Conservation (phyloP, 2,888 invertebrate species). For the Mimachlamys varia region DNA sequence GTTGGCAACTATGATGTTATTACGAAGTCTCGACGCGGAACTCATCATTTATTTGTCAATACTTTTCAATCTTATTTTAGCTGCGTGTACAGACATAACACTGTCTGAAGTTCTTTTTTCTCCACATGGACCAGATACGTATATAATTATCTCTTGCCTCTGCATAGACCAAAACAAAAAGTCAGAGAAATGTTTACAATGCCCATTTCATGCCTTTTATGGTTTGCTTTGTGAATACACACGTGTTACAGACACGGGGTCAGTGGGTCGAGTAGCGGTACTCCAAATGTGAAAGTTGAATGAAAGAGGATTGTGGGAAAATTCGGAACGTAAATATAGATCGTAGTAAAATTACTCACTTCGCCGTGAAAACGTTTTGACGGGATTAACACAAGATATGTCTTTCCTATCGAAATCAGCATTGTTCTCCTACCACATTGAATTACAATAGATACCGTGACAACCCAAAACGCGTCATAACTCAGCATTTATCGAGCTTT, state of each 20-base stretch:
- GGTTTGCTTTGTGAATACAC: neutral
- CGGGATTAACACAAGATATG: neutral
- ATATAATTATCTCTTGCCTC: too few relatives aligned
- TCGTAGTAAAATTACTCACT: slow-evolving; percentile 8
- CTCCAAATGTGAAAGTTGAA: neutral
- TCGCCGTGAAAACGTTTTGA: neutral
- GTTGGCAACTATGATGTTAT: too few relatives aligned
- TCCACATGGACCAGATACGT: too few relatives aligned
- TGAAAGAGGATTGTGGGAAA: slow-evolving; percentile 28
- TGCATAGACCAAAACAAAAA: too few relatives aligned
- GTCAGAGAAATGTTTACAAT: too few relatives aligned
- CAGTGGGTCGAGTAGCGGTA: slow-evolving; percentile 22
- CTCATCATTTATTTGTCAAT: too few relatives aligned
- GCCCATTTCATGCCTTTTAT: neutral
- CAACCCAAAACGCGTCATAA: neutral
- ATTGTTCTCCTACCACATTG: neutral
- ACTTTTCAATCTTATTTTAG: too few relatives aligned
- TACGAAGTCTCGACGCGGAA: too few relatives aligned
- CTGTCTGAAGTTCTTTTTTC: too few relatives aligned
- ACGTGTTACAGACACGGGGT: neutral
- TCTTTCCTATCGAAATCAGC: neutral
- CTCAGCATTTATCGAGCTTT: neutral
- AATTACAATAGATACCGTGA: neutral
- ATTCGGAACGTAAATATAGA: neutral
- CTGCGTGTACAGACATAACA: neutral